Conservation (phyloP, 2,113 vertebrate species). For the Martes martes region DNA sequence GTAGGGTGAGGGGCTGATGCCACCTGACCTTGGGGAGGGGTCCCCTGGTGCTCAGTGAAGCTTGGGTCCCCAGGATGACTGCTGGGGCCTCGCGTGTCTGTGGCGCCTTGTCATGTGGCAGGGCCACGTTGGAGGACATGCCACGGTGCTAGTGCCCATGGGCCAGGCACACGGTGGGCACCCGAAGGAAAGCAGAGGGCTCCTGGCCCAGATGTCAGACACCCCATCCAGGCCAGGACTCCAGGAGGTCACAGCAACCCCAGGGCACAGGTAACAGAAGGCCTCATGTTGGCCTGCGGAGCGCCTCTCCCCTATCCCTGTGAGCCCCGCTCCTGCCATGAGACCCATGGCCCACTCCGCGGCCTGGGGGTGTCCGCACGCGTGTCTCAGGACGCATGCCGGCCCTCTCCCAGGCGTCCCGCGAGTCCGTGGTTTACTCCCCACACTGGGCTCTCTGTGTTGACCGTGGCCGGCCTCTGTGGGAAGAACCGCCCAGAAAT, state of each 20-base stretch:
- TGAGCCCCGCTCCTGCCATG: too few species aligned
- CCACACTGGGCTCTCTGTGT: background rate
- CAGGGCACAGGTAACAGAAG: background rate
- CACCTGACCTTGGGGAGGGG: background rate
- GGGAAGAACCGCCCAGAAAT: too few species aligned
- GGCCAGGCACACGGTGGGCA: background rate
- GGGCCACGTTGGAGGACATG: background rate
- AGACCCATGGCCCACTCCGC: background rate
- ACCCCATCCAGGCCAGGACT: background rate
- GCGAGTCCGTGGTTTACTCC: rapidly evolving
- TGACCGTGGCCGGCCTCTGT: too few species aligned
- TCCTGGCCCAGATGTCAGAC: too few species aligned
- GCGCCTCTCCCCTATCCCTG: background rate
- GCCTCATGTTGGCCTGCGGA: background rate
- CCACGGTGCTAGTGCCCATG: background rate
- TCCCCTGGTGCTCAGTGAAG: too few species aligned
- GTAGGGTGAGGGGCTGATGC: too few species aligned
- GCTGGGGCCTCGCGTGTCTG: background rate
- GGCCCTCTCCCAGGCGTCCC: background rate
- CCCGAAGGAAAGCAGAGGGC: rapidly evolving
- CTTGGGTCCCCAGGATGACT: background rate
- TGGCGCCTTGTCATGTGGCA: rapidly evolving
- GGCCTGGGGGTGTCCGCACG: rapidly evolving
- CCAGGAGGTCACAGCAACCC: background rate
- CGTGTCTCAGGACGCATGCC: too few species aligned